A percentile compares a stretch with the other conserved stretches of the same genome.
phyloP scores from a whole-genome alignment of 1,140 invertebrate species.

The Eriosoma lanigerum region DNA sequence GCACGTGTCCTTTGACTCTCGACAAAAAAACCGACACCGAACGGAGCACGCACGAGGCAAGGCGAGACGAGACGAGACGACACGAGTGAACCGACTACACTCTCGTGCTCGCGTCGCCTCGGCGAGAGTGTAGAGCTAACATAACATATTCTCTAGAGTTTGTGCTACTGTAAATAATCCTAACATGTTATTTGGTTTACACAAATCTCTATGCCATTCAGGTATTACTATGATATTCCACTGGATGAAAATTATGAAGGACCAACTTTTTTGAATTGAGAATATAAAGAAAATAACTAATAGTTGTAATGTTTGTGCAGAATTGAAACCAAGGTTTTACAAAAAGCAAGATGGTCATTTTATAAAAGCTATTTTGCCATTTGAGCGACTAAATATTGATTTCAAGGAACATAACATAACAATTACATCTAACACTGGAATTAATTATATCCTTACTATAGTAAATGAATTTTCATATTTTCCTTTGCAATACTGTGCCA shows the following conservation, averaged over 20 bases:
- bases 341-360: conserved; percentile 39
- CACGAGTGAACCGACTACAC: too few relatives aligned
- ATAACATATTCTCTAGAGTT: conserved; percentile 37
- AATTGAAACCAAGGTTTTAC: conserved; percentile 54
- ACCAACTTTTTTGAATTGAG: background rate
- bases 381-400: conserved; percentile 54
- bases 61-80: too few relatives aligned
- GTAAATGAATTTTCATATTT: too few relatives aligned
- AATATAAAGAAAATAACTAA: conserved; percentile 53
- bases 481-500: too few relatives aligned
- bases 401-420: too few relatives aligned
- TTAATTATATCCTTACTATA: too few relatives aligned
- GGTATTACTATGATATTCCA: conserved; percentile 53
- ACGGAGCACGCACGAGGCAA: background rate
- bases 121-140: too few relatives aligned
- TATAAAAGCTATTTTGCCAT: conserved; percentile 55
- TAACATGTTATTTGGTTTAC: conserved; percentile 37
- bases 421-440: too few relatives aligned
- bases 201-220: conserved; percentile 55
- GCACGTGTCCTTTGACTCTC: too few relatives aligned
- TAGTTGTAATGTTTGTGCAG: conserved; percentile 51
- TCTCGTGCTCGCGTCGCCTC: too few relatives aligned
- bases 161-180: conserved; percentile 20
- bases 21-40: background rate
- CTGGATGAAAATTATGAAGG: conserved; percentile 52